Conservation (phyloP, 2,797 vertebrate species). For the Sylvilagus floridanus region DNA sequence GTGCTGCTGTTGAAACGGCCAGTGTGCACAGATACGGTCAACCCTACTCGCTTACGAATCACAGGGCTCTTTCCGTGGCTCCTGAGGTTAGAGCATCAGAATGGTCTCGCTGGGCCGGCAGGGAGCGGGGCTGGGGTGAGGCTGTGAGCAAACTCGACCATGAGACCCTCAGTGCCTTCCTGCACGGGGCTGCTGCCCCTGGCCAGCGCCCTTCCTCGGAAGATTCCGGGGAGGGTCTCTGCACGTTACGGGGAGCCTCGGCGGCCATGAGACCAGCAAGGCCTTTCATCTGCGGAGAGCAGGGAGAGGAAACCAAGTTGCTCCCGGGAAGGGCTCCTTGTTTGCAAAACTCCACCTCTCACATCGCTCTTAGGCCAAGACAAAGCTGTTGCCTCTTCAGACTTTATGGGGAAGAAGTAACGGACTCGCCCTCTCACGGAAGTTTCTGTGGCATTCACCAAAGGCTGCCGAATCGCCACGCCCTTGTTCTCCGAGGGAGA, state of each 20-base stretch:
- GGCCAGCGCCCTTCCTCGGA: neutral
- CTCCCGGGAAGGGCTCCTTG: neutral
- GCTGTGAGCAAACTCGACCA: accelerated
- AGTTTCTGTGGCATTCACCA: neutral
- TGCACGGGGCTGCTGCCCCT: neutral
- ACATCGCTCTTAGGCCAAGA: neutral
- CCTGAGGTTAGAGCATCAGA: neutral
- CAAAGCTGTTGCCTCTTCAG: neutral
- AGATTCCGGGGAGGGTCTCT: neutral
- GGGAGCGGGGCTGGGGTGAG: neutral
- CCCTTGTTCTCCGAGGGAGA: constrained; percentile 57
- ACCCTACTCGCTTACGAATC: neutral
- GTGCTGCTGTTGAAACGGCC: neutral
- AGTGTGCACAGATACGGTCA: accelerated
- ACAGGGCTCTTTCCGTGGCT: neutral
- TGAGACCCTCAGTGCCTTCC: accelerated
- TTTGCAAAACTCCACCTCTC: accelerated
- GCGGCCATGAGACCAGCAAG: neutral
- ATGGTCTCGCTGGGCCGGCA: neutral
- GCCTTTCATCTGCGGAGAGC: neutral
- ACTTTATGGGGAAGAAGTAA: neutral
- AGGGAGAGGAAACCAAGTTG: neutral
- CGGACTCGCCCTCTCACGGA: neutral
- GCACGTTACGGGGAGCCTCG: neutral
- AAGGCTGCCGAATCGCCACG: neutral